Conservation (phyloP, 2,888 invertebrate species). For the Leucophora obtusa region DNA sequence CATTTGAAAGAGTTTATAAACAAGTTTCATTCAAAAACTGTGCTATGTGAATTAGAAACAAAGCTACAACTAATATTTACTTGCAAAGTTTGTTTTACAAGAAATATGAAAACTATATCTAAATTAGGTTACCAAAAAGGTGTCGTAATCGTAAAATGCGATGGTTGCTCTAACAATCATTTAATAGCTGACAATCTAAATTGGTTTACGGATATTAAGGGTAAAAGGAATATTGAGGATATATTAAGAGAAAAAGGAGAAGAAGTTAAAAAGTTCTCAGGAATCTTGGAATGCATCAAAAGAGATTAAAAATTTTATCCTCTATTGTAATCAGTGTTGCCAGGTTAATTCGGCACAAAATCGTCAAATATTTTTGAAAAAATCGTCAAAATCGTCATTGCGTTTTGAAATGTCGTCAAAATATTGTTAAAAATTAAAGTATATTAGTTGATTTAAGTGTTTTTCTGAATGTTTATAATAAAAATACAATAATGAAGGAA, state of each 20-base stretch:
- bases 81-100: conserved; percentile 71
- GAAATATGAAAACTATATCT: conserved; percentile 64
- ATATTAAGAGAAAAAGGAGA: conserved; percentile 69
- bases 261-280: conserved; percentile 43
- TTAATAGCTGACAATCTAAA: conserved; percentile 75
- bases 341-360: no score
- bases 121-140: conserved; percentile 74
- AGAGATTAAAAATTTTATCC: no score
- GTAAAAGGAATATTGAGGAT: conserved; percentile 71
- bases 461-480: no score
- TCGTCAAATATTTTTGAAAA: no score
- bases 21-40: neutral
- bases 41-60: neutral
- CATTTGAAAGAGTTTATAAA: no score
- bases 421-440: no score
- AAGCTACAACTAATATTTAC: conserved; percentile 72
- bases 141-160: conserved; percentile 75
- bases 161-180: conserved; percentile 75
- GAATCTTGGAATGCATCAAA: neutral
- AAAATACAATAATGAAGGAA: no score
- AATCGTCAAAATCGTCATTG: no score
- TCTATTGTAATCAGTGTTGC: no score
- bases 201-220: conserved; percentile 72
- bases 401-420: no score
- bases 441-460: no score